Evolutionary conservation across 2,797 vertebrate species (phyloP), one percentile per base, ranked within the genome.

Genomic region (Anomalospiza imberbis): DNA sequence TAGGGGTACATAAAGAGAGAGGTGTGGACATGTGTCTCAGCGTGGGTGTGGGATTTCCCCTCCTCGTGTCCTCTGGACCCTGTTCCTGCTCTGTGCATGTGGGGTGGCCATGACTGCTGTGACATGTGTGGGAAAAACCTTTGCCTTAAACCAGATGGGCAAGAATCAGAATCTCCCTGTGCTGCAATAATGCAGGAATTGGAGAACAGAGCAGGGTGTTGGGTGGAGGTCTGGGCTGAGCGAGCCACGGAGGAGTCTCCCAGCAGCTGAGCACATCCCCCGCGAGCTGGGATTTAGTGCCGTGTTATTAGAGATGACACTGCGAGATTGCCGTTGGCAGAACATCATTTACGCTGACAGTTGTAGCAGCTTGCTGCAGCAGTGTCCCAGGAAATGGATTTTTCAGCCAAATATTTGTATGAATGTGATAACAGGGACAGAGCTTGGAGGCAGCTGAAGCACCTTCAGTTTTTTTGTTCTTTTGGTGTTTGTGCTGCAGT

Each of bases 371-470:
- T 96, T 84, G 74, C 94, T 95, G 94, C 93, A 93, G 89, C 93
- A 89, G 67, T 67, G 80, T 94, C 94, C 91, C 88, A 77, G 91
- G 94, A 96, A 97, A 94, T 87, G 83, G 85, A 61, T 95, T 96
- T 95, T 90, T 85, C 85, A 96, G 96, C 91, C 91, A 96, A 96
- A 93, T 96, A 93, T 96, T 96, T 91, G 83, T 94, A 82, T 93
- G 93, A 94, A 85, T 80, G 80, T 29, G 80, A 65, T 91, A 95
- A 94, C 76, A 47, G 80, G 91, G 95, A 65, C 80, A 87, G 65
- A 82, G 91, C 89, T 96, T 7, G 67, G 88, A 91, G 91, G 91
- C 94, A 93, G 80, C 83, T 54, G 57, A 83, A 74, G 58, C 77
- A 93, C 80, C 89, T 82, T 77, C 36, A n/a, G 2, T 3, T 18